Evolutionary conservation across 2,797 vertebrate genomes (phyloP).

Genomic region (Phylloscopus collybita): DNA sequence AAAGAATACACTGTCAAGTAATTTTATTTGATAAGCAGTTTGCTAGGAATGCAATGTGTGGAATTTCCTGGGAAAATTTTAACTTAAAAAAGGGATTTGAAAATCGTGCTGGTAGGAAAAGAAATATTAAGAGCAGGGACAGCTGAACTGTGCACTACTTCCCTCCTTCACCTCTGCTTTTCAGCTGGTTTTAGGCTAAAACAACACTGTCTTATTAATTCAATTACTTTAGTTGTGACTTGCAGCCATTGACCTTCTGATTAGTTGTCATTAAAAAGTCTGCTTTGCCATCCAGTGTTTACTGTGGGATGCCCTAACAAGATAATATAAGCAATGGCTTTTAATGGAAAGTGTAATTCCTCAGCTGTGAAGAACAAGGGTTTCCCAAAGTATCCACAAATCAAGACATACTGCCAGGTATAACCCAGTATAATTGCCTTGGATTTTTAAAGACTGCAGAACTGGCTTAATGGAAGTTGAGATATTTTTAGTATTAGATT

Average conservation of each 20-base stretch:
- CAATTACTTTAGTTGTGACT: neutral
- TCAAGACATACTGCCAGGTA: slow-evolving; percentile 49
- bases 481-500: slow-evolving; percentile 66
- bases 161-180: neutral
- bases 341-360: slow-evolving; percentile 24
- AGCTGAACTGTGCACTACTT: neutral
- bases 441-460: slow-evolving; percentile 47
- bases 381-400: slow-evolving; percentile 56
- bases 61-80: neutral
- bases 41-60: neutral
- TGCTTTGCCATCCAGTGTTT: neutral
- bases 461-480: slow-evolving; percentile 39
- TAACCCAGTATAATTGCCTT: slow-evolving; percentile 32
- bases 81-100: neutral
- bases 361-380: slow-evolving; percentile 31
- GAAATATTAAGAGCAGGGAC: neutral
- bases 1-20: neutral
- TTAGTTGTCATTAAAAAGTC: slow-evolving; percentile 37
- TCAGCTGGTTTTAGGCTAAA: neutral
- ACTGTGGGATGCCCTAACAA: neutral
- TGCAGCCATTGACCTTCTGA: slow-evolving; percentile 44
- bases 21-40: neutral
- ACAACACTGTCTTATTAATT: neutral
- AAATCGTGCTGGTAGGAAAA: neutral
- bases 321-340: neutral